phyloP scores from a whole-genome alignment of 1,140 invertebrate genomes.

The Leptinotarsa texana region DNA sequence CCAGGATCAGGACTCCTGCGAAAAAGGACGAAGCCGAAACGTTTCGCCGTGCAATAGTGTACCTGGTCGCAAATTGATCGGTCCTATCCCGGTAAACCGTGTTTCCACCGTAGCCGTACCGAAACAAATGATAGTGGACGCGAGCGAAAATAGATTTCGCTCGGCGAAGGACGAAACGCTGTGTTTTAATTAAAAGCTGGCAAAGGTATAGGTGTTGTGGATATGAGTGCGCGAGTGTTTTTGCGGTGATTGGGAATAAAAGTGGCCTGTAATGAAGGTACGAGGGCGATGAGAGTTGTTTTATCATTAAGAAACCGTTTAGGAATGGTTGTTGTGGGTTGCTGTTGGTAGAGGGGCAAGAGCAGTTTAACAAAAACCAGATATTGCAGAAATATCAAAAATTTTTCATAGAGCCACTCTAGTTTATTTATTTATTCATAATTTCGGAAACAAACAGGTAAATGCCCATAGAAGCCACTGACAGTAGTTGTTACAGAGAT shows the following conservation, averaged over 20 bases:
- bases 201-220: neutral
- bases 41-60: neutral
- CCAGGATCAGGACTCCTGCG: neutral
- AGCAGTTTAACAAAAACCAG: too few relatives aligned
- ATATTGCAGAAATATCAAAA: too few relatives aligned
- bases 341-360: too few relatives aligned
- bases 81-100: neutral
- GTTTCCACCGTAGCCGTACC: neutral
- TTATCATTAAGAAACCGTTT: too few relatives aligned
- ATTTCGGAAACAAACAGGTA: too few relatives aligned
- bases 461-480: too few relatives aligned
- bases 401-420: too few relatives aligned
- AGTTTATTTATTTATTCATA: too few relatives aligned
- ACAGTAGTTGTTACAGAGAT: too few relatives aligned
- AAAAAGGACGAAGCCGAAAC: neutral
- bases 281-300: neutral
- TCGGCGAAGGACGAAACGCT: constrained; percentile 6
- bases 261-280: neutral
- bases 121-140: constrained; percentile 4
- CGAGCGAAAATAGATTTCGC: constrained; percentile 10
- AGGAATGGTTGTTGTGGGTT: too few relatives aligned
- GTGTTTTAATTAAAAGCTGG: constrained; percentile 9
- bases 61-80: neutral
- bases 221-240: neutral
- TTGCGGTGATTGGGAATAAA: neutral